Evolutionary conservation across 2,797 vertebrate species (phyloP), one percentile per base, ranked within the genome.

Genomic region (Decapterus maruadsi): DNA sequence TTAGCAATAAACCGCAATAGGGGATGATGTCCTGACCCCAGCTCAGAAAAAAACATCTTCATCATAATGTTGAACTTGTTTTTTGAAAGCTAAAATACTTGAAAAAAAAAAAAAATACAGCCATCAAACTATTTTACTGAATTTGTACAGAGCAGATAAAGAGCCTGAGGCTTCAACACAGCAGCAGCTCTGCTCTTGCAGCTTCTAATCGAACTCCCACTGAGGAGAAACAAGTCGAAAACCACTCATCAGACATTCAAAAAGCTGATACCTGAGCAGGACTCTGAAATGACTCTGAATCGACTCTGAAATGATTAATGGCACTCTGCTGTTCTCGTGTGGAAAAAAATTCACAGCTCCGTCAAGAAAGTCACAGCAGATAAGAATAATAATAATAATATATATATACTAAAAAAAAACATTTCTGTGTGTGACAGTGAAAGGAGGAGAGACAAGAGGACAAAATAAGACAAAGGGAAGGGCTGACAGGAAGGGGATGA

Each of bases 231-330:
- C 22, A 8, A 12, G 34, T 16, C 1, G 0, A 60, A 43, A 43
- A 57, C 34, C 22, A n/a, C n/a, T 67, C 43, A 55, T 65, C 36
- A 70, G 29, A 51, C 46, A 22, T n/a, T 40, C 56, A 14, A 61
- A 66, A 19, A 19, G 4, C 53, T 3, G 36, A 61, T 9, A 63
- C 36, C 42, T 3, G 3, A 59, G 40, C 36, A 29, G 53, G 58
- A 55, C 1, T 26, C 26, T 26, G 26, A 26, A 26, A 26, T 26
- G 26, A 26, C 26, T 26, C 26, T 26, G 26, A 16, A 58, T 22
- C 1, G 5, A 26, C 53, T 36, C 45, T 19, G 61, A 70, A 51
- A 70, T 72, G 62, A 78, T 78, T 55, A 57, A 72, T 62, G 57
- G 6, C 13, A 19, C 40, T 29, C 55, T 16, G 59, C 29, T 22